Evolutionary conservation across 2,113 vertebrate species (phyloP).

Genomic region (Oenanthe oenanthe): DNA sequence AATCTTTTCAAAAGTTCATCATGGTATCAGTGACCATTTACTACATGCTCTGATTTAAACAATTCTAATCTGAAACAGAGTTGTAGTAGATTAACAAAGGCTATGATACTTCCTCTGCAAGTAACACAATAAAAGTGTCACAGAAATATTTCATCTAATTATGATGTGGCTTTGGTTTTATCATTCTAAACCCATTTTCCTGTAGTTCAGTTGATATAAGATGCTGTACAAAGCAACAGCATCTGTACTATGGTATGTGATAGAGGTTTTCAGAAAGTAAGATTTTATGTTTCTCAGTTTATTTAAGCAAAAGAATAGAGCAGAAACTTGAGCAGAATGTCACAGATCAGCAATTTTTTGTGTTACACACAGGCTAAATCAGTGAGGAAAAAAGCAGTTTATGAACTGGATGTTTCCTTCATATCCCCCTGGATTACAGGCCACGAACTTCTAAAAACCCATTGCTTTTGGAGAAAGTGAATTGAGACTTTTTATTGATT

Average conservation of each 20-base stretch:
- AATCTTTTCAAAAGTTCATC: background rate
- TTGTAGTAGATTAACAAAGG: background rate
- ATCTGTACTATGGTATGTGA: background rate
- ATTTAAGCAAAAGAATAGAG: background rate
- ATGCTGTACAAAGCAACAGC: background rate
- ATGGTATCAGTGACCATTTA: background rate
- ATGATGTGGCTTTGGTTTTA: background rate
- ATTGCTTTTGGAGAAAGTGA: background rate
- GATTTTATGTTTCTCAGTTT: fast-evolving
- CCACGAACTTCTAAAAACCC: background rate
- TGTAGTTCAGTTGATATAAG: background rate
- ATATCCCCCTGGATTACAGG: background rate
- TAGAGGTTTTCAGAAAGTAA: background rate
- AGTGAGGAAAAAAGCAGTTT: background rate
- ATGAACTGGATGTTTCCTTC: background rate
- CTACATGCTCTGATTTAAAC: background rate
- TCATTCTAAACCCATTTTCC: background rate
- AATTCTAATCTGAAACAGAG: background rate
- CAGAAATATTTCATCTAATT: background rate
- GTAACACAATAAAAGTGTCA: background rate
- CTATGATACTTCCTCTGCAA: background rate
- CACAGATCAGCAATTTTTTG: background rate
- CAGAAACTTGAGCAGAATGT: fast-evolving
- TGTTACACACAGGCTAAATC: background rate
- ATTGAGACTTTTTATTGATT: background rate